A percentile compares a stretch with the other conserved stretches of the same genome.
Evolutionary conservation across 1,140 invertebrate genomes (phyloP).

Genomic region (Scaptomyza montana): DNA sequence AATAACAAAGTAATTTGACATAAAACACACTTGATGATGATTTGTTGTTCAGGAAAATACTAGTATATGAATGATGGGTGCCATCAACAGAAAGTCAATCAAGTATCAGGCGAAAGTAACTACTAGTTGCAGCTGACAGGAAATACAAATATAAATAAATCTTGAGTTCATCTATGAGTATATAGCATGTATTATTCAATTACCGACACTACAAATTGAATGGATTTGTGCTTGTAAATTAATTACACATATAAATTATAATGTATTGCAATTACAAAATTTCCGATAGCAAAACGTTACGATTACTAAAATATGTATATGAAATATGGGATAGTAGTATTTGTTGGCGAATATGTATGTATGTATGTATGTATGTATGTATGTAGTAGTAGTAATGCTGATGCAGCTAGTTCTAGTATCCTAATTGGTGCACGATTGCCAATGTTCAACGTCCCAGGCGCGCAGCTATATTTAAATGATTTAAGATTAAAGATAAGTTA

Average conservation of each 20-base stretch:
- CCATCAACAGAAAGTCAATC: conserved; percentile 36
- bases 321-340: neutral
- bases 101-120: conserved; percentile 18
- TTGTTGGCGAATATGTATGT: conserved; percentile 12
- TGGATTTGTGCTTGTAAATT: neutral
- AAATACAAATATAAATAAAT: conserved; percentile 1
- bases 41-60: conserved; percentile 15
- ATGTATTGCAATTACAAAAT: conserved; percentile 32
- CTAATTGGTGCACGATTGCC: conserved; percentile 42
- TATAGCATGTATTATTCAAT: conserved; percentile 30
- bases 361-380: conserved; percentile 10
- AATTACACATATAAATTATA: conserved; percentile 21
- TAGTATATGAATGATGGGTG: conserved; percentile 11
- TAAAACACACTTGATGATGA: conserved; percentile 8
- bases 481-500: no score
- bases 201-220: conserved; percentile 13
- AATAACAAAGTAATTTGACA: conserved; percentile 18
- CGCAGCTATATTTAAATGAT: conserved; percentile 18
- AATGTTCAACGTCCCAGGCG: conserved; percentile 56
- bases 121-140: conserved; percentile 10
- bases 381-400: conserved; percentile 64
- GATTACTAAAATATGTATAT: neutral
- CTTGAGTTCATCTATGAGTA: conserved; percentile 19
- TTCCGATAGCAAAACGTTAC: conserved; percentile 11
- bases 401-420: conserved; percentile 17